Conservation (phyloP, 1,140 invertebrate species). For the Drosophila trapezifrons region DNA sequence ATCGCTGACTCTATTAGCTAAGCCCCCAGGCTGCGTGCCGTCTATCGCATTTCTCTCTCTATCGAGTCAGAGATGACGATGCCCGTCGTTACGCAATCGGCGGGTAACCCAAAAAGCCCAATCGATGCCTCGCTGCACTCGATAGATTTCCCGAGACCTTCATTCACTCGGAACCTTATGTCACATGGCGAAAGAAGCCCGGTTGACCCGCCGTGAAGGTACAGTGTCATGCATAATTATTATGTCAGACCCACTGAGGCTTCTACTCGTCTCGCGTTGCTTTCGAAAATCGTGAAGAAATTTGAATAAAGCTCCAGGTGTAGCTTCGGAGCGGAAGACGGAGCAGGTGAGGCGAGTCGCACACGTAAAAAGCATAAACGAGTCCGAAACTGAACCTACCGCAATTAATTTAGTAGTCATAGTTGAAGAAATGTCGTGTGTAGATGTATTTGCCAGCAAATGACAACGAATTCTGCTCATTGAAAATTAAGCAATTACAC, state of each 20-base stretch:
- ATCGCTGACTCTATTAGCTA: constrained; percentile 61
- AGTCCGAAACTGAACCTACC: constrained; percentile 65
- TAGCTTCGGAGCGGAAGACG: constrained; percentile 16
- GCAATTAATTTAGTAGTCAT: constrained; percentile 55
- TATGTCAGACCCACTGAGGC: constrained; percentile 67
- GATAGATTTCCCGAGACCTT: constrained; percentile 18
- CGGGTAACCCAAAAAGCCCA: constrained; percentile 64
- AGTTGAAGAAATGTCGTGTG: constrained; percentile 19
- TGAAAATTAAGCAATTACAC: constrained; percentile 12
- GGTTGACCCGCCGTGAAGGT: constrained; percentile 59
- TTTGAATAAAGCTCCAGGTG: constrained; percentile 34
- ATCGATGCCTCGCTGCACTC: constrained; percentile 60
- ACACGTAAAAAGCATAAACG: constrained; percentile 54
- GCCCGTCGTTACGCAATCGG: constrained; percentile 48
- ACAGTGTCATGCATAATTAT: constrained; percentile 77
- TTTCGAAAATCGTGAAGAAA: constrained; percentile 68
- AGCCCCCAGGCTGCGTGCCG: constrained; percentile 41
- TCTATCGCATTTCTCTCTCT: constrained; percentile 16
- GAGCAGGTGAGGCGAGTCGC: constrained; percentile 23
- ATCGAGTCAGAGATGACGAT: constrained; percentile 15
- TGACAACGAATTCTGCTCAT: constrained; percentile 19
- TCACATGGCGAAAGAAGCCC: constrained; percentile 46
- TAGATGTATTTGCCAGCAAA: neutral
- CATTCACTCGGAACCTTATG: constrained; percentile 54
- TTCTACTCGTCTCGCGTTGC: constrained; percentile 37